phyloP scores from a whole-genome alignment of 2,888 invertebrate genomes.

The Pharmacophagus antenor region DNA sequence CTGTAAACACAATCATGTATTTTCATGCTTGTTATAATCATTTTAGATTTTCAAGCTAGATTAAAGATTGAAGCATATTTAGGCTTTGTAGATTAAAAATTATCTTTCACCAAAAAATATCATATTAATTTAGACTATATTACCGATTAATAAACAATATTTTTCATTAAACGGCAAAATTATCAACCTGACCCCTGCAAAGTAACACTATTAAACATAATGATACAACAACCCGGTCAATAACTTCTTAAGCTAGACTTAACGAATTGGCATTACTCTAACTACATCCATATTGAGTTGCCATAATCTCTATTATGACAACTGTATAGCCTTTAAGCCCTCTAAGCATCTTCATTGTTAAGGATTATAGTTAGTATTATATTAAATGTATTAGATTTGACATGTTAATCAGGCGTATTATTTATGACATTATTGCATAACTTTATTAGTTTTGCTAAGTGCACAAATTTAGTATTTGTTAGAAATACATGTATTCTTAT shows the following conservation, averaged over 20 bases:
- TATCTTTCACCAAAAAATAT: no score
- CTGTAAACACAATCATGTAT: no score
- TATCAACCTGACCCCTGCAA: background rate
- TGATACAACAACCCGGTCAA: conserved; percentile 40
- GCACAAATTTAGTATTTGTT: no score
- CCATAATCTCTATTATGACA: conserved; percentile 49
- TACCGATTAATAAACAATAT: no score
- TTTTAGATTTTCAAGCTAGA: no score
- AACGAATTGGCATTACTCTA: conserved; percentile 45
- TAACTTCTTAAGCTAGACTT: conserved; percentile 46
- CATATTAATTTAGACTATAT: no score
- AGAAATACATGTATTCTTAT: no score
- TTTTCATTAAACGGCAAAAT: no score
- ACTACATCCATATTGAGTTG: conserved; percentile 31
- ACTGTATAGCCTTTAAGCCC: conserved; percentile 48
- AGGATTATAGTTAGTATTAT: conserved; percentile 43
- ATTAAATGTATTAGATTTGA: conserved; percentile 44
- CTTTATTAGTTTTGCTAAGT: no score
- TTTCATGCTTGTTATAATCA: no score
- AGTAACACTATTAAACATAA: background rate
- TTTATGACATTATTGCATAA: background rate
- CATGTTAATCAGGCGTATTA: conserved; percentile 39
- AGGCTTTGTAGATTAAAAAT: no score
- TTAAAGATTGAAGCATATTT: no score
- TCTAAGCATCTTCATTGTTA: conserved; percentile 45